Percentiles rank a stretch among this genome's conserved stretches.
Evolutionary conservation across 2,113 vertebrate genomes (phyloP).

Genomic region (Electrona antarctica): DNA sequence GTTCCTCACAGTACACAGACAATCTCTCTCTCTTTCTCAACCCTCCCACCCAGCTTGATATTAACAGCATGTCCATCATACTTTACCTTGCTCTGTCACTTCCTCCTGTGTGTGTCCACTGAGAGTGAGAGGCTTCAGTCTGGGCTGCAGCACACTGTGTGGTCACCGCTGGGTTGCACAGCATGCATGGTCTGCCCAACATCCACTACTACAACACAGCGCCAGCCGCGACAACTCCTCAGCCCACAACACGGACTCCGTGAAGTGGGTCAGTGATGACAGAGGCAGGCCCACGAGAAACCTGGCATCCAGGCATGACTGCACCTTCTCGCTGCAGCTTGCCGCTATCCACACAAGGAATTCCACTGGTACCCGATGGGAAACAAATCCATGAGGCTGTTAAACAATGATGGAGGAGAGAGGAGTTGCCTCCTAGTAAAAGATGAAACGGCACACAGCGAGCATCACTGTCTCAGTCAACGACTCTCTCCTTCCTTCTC

Average conservation of each 20-base stretch:
- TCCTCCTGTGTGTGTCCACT: slow-evolving; percentile 36
- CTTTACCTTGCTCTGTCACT: slow-evolving; percentile 55
- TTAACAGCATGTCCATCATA: slow-evolving; percentile 22
- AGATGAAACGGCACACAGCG: slow-evolving; percentile 27
- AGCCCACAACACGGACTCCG: slow-evolving; percentile 28
- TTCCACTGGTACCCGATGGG: slow-evolving; percentile 27
- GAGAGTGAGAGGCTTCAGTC: slow-evolving; percentile 50
- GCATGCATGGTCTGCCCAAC: slow-evolving; percentile 41
- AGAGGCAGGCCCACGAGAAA: slow-evolving; percentile 49
- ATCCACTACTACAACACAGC: slow-evolving; percentile 15
- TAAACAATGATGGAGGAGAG: slow-evolving; percentile 8
- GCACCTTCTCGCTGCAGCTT: slow-evolving; percentile 40
- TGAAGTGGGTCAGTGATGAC: slow-evolving; percentile 55
- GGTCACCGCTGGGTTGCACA: slow-evolving; percentile 9
- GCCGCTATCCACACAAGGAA: slow-evolving; percentile 31
- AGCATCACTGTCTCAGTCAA: slow-evolving; percentile 30
- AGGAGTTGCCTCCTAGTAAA: background rate
- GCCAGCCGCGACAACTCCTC: background rate
- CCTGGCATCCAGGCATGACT: slow-evolving; percentile 33
- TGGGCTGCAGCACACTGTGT: slow-evolving; percentile 31
- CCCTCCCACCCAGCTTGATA: slow-evolving; percentile 14
- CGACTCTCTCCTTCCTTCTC: slow-evolving; percentile 17
- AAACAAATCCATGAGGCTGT: slow-evolving; percentile 50
- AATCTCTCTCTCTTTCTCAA: background rate
- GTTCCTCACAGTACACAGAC: background rate